A percentile compares a stretch with the other conserved stretches of the same genome.
phyloP scores from a whole-genome alignment of 2,888 invertebrate genomes.

The Schizotus pectinicornis region DNA sequence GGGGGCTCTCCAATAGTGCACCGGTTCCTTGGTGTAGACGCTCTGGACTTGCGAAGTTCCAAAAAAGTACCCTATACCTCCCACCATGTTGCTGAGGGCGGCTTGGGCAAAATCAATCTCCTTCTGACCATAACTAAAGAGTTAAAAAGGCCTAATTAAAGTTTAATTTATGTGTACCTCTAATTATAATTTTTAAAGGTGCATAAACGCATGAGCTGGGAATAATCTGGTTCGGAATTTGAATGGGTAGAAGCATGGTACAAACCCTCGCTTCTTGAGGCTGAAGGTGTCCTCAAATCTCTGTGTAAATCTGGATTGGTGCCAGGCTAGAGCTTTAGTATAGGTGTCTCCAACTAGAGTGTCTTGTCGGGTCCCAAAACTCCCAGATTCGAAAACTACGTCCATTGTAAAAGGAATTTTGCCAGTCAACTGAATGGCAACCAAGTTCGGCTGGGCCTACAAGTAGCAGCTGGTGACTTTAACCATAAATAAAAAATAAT shows the following conservation, averaged over 20 bases:
- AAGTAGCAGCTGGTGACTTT: slow-evolving; percentile 31
- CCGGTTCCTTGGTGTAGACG: slow-evolving; percentile 79
- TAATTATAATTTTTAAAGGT: background rate
- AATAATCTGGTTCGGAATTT: no score
- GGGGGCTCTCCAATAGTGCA: slow-evolving; percentile 93
- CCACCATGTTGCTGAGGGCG: slow-evolving; percentile 91
- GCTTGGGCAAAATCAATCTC: slow-evolving; percentile 80
- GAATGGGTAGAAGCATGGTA: background rate
- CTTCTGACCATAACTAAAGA: slow-evolving; percentile 63
- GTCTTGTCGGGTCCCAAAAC: slow-evolving; percentile 63
- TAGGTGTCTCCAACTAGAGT: slow-evolving; percentile 70
- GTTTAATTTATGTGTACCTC: background rate
- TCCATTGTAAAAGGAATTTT: slow-evolving; percentile 84
- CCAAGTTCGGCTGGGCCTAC: slow-evolving; percentile 72
- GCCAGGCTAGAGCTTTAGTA: slow-evolving; percentile 67
- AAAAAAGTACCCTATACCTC: slow-evolving; percentile 96
- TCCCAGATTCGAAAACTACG: slow-evolving; percentile 81
- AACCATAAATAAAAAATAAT: background rate
- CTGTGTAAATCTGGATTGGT: slow-evolving; percentile 70
- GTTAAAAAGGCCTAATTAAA: slow-evolving; percentile 4
- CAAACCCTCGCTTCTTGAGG: slow-evolving; percentile 72
- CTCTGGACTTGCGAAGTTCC: slow-evolving; percentile 88
- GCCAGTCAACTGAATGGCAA: slow-evolving; percentile 78
- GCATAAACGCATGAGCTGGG: background rate
- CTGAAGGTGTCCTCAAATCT: slow-evolving; percentile 84